Conservation (phyloP, 2,888 invertebrate species). For the Tachina grossa region DNA sequence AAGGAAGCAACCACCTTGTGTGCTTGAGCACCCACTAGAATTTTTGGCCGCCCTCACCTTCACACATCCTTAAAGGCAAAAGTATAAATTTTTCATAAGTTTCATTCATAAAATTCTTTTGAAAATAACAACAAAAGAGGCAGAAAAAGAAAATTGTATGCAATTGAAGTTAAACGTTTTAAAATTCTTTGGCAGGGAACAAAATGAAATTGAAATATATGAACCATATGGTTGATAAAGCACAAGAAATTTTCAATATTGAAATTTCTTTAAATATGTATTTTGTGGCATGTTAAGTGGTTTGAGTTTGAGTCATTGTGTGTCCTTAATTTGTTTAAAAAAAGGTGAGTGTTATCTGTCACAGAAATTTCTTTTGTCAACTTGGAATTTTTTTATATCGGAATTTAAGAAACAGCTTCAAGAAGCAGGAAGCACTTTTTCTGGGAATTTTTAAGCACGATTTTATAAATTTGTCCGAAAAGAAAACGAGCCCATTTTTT, state of each 20-base stretch:
- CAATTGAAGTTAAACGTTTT: neutral
- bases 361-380: too few relatives aligned
- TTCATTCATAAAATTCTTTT: constrained; percentile 20
- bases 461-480: too few relatives aligned
- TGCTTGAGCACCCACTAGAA: neutral
- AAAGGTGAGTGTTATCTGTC: too few relatives aligned
- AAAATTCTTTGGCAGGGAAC: neutral
- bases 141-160: neutral
- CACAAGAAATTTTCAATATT: neutral
- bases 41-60: constrained; percentile 5
- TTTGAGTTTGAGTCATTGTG: too few relatives aligned
- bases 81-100: neutral
- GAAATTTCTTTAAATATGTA: too few relatives aligned
- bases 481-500: too few relatives aligned
- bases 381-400: too few relatives aligned
- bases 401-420: too few relatives aligned
- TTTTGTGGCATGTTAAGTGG: too few relatives aligned
- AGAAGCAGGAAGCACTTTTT: too few relatives aligned
- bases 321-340: too few relatives aligned
- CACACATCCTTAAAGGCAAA: neutral
- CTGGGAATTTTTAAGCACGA: too few relatives aligned
- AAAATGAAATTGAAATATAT: constrained; percentile 36
- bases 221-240: neutral
- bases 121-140: neutral
- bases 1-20: neutral